Conservation (phyloP, 92 coral and sea anemone species). For the Palythoa caribaeorum region DNA sequence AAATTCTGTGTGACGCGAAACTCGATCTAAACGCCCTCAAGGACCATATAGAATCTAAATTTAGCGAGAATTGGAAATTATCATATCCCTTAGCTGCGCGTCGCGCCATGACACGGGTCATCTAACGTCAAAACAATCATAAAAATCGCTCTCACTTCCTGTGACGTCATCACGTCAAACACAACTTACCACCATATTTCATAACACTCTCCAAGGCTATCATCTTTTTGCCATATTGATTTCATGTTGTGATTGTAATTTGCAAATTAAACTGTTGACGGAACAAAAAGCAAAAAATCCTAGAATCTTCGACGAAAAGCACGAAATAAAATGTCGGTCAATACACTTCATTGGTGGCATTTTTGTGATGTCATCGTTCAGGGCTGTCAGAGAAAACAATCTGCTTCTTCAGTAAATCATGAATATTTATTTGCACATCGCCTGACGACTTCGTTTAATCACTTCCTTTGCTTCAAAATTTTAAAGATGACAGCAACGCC, state of each 20-base stretch:
- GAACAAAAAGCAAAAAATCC: not conserved
- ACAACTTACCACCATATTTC: slow-evolving; percentile 53
- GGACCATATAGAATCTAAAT: slow-evolving; percentile 76
- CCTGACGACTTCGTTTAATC: slow-evolving; percentile 20
- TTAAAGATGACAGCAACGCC: slow-evolving; percentile 37
- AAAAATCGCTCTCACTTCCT: slow-evolving; percentile 89
- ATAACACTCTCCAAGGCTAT: slow-evolving; percentile 33
- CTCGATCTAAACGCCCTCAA: slow-evolving; percentile 74
- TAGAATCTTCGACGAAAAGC: slow-evolving; percentile 13
- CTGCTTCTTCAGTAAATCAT: slow-evolving; percentile 22
- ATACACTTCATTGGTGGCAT: slow-evolving; percentile 8
- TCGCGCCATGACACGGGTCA: slow-evolving; percentile 53
- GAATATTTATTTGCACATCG: slow-evolving; percentile 37
- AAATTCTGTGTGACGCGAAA: slow-evolving; percentile 80
- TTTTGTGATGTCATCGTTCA: slow-evolving; percentile 34
- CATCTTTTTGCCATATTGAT: not conserved
- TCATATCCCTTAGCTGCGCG: slow-evolving; percentile 64
- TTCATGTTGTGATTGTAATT: slow-evolving; percentile 11
- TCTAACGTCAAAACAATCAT: slow-evolving; percentile 86
- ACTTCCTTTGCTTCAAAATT: slow-evolving; percentile 35
- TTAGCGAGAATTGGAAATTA: slow-evolving; percentile 81
- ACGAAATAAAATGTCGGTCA: slow-evolving; percentile 3
- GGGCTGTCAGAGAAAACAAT: slow-evolving; percentile 37
- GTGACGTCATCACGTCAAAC: slow-evolving; percentile 79
- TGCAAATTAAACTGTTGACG: slow-evolving; percentile 11